phyloP scores from a whole-genome alignment of 2,888 invertebrate species.

The Enoplolaimus lenunculus region DNA sequence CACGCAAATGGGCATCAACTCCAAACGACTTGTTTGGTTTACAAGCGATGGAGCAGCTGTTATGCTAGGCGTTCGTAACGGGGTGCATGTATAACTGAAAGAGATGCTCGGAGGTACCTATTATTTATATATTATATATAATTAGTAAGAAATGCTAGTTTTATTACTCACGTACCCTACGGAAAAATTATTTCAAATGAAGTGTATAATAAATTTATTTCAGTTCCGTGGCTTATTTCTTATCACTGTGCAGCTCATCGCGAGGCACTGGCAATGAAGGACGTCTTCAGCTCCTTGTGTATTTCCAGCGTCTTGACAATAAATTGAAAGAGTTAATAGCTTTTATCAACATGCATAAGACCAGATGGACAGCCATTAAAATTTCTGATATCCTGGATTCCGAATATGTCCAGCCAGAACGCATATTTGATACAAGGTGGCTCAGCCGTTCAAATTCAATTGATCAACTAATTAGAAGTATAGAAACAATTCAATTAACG shows the following conservation, averaged over 20 bases:
- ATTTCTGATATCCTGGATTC: constrained; percentile 3
- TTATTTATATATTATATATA: no score
- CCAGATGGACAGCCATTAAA: not conserved
- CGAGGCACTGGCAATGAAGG: constrained; percentile 8
- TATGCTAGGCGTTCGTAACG: not conserved
- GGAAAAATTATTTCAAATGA: no score
- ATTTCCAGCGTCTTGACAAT: not conserved
- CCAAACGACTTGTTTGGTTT: not conserved
- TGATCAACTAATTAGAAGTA: not conserved
- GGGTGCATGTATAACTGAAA: not conserved
- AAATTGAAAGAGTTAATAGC: not conserved
- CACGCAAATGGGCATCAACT: not conserved
- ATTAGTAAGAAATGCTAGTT: no score
- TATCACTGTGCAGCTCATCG: constrained; percentile 10
- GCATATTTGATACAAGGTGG: not conserved
- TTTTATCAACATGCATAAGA: not conserved
- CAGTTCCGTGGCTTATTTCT: not conserved
- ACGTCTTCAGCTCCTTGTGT: not conserved
- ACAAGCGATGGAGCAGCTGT: constrained; percentile 14
- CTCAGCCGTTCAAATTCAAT: not conserved
- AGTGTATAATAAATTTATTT: no score
- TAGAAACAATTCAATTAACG: not conserved
- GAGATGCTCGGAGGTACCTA: not conserved
- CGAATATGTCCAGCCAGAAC: constrained; percentile 8
- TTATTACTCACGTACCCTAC: no score